Evolutionary conservation across 2,888 invertebrate species (phyloP).

Genomic region (Epinotia demarniana): DNA sequence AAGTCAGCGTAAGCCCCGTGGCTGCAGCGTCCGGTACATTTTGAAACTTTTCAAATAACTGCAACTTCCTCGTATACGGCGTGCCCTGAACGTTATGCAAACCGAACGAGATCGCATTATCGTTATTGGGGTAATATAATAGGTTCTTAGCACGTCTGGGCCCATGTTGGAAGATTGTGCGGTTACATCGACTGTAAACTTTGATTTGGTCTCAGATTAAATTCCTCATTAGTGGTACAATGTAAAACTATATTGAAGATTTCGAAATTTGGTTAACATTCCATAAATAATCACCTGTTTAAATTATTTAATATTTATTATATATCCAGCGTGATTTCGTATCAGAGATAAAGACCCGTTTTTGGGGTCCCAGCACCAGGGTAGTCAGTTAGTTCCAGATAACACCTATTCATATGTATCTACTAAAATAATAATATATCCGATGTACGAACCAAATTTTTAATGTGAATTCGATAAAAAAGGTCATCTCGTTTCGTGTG

Average conservation of each 20-base stretch:
- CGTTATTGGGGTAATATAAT: conserved; percentile 64
- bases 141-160: conserved; percentile 46
- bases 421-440: no score
- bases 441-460: no score
- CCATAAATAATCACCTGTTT: not conserved
- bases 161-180: conserved; percentile 13
- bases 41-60: conserved; percentile 78
- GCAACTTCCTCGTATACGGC: conserved; percentile 51
- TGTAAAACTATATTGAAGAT: not conserved
- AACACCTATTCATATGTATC: no score
- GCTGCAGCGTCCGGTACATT: conserved; percentile 56
- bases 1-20: conserved; percentile 49
- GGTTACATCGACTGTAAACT: not conserved
- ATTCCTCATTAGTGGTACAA: not conserved
- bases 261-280: not conserved
- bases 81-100: conserved; percentile 70
- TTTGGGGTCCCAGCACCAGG: not conserved
- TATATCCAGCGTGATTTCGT: not conserved
- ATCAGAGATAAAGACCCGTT: not conserved
- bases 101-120: conserved; percentile 65
- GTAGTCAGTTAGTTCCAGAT: not conserved
- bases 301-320: no score
- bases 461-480: no score
- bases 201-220: not conserved
- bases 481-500: no score